Evolutionary conservation across 2,888 invertebrate genomes (phyloP).

Genomic region (Nomada ruficornis): DNA sequence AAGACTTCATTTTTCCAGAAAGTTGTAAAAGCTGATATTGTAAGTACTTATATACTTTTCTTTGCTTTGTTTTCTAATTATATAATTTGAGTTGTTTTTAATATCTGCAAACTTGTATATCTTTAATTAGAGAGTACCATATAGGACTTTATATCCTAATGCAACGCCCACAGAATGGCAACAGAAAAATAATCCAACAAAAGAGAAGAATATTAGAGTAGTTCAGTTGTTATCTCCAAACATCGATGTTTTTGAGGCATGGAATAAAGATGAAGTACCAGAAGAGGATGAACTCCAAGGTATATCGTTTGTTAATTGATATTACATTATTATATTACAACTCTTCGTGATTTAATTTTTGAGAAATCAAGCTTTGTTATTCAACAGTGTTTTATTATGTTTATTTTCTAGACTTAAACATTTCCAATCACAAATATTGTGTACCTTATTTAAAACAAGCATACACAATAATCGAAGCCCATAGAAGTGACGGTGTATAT

Average conservation of each 20-base stretch:
- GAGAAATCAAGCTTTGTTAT: neutral
- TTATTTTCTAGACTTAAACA: constrained; percentile 72
- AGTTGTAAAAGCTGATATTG: constrained; percentile 85
- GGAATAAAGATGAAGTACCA: constrained; percentile 84
- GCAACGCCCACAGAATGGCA: constrained; percentile 86
- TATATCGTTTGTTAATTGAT: constrained; percentile 45
- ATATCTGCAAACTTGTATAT: neutral
- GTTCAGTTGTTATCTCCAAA: constrained; percentile 87
- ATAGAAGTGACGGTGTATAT: constrained; percentile 86
- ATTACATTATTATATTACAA: constrained; percentile 9
- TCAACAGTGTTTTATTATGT: constrained; percentile 5
- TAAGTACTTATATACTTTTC: constrained; percentile 76
- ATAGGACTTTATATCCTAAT: constrained; percentile 86
- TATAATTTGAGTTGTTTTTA: constrained; percentile 2
- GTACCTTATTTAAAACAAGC: constrained; percentile 85
- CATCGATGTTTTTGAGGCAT: constrained; percentile 85
- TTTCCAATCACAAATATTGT: constrained; percentile 75
- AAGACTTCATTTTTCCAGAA: constrained; percentile 85
- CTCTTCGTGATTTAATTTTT: neutral
- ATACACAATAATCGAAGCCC: constrained; percentile 84
- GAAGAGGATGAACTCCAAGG: constrained; percentile 82
- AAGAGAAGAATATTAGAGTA: constrained; percentile 85
- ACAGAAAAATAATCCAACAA: constrained; percentile 82
- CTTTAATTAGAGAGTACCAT: constrained; percentile 84
- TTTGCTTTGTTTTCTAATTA: neutral